These are phyloP conservation scores for Anhinga anhinga DNA, from an alignment of 2,113 vertebrate species.

Conservation along the genomic window DNA sequence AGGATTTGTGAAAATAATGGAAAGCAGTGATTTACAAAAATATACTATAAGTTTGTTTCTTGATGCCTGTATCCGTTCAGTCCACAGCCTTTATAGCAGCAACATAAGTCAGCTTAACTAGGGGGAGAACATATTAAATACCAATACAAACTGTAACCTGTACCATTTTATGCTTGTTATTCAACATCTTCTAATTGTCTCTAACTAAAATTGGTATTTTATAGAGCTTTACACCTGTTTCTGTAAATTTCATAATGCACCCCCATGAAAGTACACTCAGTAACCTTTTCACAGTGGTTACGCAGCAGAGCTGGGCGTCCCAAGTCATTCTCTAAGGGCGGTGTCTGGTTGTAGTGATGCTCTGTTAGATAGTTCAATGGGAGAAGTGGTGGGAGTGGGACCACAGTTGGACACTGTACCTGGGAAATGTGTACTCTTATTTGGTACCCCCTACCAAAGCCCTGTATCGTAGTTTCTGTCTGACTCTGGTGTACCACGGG, in stretches of 20 bases:
- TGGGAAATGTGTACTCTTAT: not conserved
- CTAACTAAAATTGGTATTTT: not conserved
- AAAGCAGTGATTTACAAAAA: not conserved
- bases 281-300: not conserved
- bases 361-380: accelerated
- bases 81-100: not conserved
- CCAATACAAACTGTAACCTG: not conserved
- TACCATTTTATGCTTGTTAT: not conserved
- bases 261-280: not conserved
- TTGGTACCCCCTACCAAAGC: not conserved
- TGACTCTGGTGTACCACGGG: accelerated
- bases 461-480: not conserved
- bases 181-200: not conserved
- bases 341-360: not conserved
- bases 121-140: not conserved
- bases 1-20: not conserved
- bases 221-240: not conserved
- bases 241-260: not conserved
- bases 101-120: not conserved
- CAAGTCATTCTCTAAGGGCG: not conserved
- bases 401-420: not conserved
- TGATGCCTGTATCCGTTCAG: not conserved
- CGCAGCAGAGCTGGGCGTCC: not conserved
- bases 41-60: not conserved
- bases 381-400: not conserved